Percentiles rank a stretch among this genome's conserved stretches.
Conservation (phyloP, 1,140 invertebrate genomes). For the Papilio polyxenes region DNA sequence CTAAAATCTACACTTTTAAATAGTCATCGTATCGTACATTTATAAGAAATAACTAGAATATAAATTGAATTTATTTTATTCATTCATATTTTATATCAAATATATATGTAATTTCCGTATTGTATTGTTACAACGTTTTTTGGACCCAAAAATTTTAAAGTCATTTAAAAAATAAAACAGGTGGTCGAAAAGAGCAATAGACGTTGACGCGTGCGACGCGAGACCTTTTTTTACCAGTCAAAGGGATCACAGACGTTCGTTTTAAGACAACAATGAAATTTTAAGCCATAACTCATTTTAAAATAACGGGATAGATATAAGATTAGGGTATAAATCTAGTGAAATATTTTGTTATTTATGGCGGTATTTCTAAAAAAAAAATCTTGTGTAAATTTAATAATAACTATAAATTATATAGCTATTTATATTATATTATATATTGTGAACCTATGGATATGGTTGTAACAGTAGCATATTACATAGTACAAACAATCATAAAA, state of each 20-base stretch:
- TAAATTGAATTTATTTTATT: too few relatives aligned
- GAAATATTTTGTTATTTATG: not conserved
- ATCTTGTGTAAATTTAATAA: not conserved
- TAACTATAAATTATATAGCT: not conserved
- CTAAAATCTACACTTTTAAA: too few relatives aligned
- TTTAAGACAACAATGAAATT: slow-evolving; percentile 2
- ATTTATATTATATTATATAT: not conserved
- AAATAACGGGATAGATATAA: not conserved
- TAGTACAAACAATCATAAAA: not conserved
- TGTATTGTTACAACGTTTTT: not conserved
- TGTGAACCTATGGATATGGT: not conserved
- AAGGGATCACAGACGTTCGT: not conserved
- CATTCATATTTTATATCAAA: too few relatives aligned
- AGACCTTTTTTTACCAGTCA: slow-evolving; percentile 21
- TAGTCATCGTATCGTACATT: too few relatives aligned
- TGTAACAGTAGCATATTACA: not conserved
- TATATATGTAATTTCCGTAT: too few relatives aligned
- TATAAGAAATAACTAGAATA: too few relatives aligned
- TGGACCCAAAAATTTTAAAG: not conserved
- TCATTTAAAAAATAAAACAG: slow-evolving; percentile 16
- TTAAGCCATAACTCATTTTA: not conserved
- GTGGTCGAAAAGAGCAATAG: slow-evolving; percentile 31
- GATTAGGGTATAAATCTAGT: not conserved
- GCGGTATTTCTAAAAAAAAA: not conserved
- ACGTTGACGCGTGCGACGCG: slow-evolving; percentile 29